Conservation (phyloP, 2,888 invertebrate genomes). For the Chelonus formosanus region DNA sequence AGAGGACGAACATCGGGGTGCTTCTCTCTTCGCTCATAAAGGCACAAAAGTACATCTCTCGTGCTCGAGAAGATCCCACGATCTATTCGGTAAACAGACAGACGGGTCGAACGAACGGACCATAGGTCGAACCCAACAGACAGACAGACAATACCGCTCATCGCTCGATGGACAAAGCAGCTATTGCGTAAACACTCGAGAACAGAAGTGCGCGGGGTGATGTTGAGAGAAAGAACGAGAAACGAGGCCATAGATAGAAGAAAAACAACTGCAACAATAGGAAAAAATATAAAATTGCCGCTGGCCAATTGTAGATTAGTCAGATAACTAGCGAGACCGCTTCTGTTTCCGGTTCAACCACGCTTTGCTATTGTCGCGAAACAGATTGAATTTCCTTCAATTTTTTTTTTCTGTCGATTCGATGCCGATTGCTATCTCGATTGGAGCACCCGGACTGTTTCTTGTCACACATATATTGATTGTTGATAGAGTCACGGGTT, state of each 20-base stretch:
- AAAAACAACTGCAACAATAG: slow-evolving; percentile 17
- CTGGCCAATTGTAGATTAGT: slow-evolving; percentile 55
- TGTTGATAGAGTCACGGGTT: no score
- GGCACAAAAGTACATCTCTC: slow-evolving; percentile 61
- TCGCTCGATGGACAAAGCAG: slow-evolving; percentile 64
- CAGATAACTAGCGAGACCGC: slow-evolving; percentile 48
- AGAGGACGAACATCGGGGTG: slow-evolving; percentile 53
- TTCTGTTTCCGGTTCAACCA: slow-evolving; percentile 51
- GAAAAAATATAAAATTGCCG: slow-evolving; percentile 40
- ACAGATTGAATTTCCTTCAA: slow-evolving; percentile 31
- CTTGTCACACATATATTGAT: neutral
- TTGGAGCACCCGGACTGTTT: slow-evolving; percentile 15
- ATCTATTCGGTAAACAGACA: slow-evolving; percentile 47
- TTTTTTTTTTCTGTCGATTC: neutral
- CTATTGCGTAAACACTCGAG: slow-evolving; percentile 65
- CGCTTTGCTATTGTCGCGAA: slow-evolving; percentile 27
- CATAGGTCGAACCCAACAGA: slow-evolving; percentile 54
- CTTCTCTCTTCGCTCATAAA: slow-evolving; percentile 48
- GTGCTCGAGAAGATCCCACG: slow-evolving; percentile 46
- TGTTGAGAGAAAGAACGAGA: slow-evolving; percentile 29
- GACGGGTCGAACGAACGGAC: slow-evolving; percentile 40
- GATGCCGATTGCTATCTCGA: slow-evolving; percentile 12
- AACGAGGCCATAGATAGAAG: slow-evolving; percentile 15
- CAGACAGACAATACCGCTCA: slow-evolving; percentile 64
- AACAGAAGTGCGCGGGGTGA: slow-evolving; percentile 38